Percentiles rank a stretch among this genome's conserved stretches.
phyloP scores from a whole-genome alignment of 2,888 invertebrate genomes.

The Phortica okadai region DNA sequence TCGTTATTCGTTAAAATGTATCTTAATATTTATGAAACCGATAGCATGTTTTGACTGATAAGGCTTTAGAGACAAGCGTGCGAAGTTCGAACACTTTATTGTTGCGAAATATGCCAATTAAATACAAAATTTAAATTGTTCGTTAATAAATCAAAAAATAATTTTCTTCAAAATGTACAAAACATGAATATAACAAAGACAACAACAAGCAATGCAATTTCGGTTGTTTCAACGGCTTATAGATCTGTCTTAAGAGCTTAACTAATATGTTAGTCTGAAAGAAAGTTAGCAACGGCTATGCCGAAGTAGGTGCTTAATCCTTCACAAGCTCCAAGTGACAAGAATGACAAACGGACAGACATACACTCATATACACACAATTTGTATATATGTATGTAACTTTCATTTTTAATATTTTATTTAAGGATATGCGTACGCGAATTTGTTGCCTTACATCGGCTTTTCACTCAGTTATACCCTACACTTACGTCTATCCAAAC shows the following conservation, averaged over 20 bases:
- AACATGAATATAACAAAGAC: neutral
- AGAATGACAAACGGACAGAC: neutral
- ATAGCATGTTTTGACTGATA: conserved; percentile 18
- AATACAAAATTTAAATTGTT: neutral
- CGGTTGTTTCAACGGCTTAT: neutral
- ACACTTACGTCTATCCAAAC: too few relatives aligned
- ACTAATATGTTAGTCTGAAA: neutral
- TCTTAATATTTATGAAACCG: conserved; percentile 25
- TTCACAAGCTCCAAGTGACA: neutral
- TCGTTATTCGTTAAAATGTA: neutral
- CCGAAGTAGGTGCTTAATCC: neutral
- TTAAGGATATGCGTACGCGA: too few relatives aligned
- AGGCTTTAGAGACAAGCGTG: conserved; percentile 3
- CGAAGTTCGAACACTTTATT: neutral
- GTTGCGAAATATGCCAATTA: too few relatives aligned
- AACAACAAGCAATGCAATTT: too few relatives aligned
- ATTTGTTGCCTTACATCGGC: too few relatives aligned
- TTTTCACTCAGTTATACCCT: too few relatives aligned
- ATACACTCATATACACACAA: neutral
- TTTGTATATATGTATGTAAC: too few relatives aligned
- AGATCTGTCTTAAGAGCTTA: neutral
- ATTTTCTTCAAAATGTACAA: neutral
- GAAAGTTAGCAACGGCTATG: neutral
- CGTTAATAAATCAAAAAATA: neutral
- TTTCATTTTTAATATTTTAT: too few relatives aligned